Percentiles rank a stretch among this genome's conserved stretches.
These are phyloP conservation scores for Epizoanthus illoricatus DNA, from an alignment of 92 coral and sea anemone species.

Conservation along the genomic window DNA sequence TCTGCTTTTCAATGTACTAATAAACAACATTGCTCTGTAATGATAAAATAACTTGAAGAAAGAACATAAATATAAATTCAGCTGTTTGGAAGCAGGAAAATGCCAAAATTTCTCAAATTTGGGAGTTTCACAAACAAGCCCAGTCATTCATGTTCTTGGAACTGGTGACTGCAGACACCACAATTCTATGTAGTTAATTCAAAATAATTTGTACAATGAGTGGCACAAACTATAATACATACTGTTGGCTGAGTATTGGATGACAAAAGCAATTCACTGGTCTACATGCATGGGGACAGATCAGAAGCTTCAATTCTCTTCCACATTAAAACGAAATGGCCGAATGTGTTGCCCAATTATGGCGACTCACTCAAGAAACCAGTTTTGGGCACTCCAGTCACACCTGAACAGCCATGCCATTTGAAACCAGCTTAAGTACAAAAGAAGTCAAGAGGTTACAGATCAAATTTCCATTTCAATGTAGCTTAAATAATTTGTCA, in stretches of 20 bases:
- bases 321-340: constrained; percentile 15
- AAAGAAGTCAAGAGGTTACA: constrained; percentile 23
- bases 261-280: not conserved
- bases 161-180: too few species aligned
- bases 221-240: not conserved
- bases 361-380: constrained; percentile 22
- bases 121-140: too few species aligned
- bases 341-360: constrained; percentile 24
- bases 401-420: constrained; percentile 23
- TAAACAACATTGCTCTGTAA: too few species aligned
- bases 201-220: too few species aligned
- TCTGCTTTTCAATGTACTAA: too few species aligned
- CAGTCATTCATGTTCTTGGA: too few species aligned
- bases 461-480: not conserved
- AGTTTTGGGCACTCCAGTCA: constrained; percentile 35
- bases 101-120: too few species aligned
- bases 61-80: too few species aligned
- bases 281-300: not conserved
- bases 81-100: too few species aligned
- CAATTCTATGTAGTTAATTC: too few species aligned
- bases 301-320: not conserved
- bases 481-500: not conserved
- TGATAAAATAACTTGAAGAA: too few species aligned
- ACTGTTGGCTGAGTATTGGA: constrained; percentile 9
- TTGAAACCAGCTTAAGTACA: constrained; percentile 18